A percentile compares a stretch with the other conserved stretches of the same genome.
These are phyloP conservation scores for Drosophila novamexicana DNA, from an alignment of 1,140 invertebrate genomes.

Conservation along the genomic window DNA sequence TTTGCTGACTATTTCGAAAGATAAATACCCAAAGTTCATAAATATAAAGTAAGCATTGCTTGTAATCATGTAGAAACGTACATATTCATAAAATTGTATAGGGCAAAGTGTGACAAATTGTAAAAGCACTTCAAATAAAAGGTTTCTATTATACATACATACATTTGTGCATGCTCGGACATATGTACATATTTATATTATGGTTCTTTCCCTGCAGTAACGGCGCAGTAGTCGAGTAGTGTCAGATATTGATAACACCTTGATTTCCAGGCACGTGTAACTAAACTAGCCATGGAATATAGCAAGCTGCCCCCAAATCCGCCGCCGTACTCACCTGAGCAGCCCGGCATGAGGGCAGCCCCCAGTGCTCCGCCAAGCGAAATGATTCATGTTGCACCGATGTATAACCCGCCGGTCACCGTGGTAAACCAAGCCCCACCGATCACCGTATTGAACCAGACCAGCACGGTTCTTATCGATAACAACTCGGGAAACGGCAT, in stretches of 20 bases:
- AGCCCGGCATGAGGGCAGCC: neutral
- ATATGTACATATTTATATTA: no score
- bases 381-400: neutral
- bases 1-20: neutral
- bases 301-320: conserved; percentile 8
- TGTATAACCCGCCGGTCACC: neutral
- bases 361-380: conserved; percentile 21
- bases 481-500: conserved; percentile 30
- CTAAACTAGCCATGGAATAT: conserved; percentile 18
- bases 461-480: conserved; percentile 24
- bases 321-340: neutral
- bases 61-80: no score
- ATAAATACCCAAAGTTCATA: no score
- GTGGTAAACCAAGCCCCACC: conserved; percentile 3
- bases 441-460: conserved; percentile 6
- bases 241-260: neutral
- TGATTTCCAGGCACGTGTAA: neutral
- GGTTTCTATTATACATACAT: no score
- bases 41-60: no score
- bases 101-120: no score
- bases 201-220: neutral
- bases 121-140: no score
- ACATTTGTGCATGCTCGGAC: no score
- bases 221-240: no score
- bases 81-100: no score